A percentile compares a stretch with the other conserved stretches of the same genome.
These are phyloP conservation scores for Pelecanus crispus DNA, from an alignment of 2,113 vertebrate species.

Conservation along the genomic window DNA sequence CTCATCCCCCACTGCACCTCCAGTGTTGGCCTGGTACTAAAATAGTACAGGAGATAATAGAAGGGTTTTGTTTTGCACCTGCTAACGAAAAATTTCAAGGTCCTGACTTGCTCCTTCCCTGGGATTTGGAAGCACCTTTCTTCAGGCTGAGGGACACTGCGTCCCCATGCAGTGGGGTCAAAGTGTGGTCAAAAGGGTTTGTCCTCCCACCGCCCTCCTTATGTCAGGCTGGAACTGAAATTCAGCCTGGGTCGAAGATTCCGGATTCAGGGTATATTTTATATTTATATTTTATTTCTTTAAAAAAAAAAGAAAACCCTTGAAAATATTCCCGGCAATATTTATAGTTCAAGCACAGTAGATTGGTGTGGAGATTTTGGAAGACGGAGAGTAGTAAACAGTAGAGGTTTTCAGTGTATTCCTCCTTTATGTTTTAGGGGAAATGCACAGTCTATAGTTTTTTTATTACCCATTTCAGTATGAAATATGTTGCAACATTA, in stretches of 20 bases:
- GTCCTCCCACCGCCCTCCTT: background rate
- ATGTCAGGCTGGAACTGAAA: background rate
- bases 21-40: background rate
- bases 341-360: background rate
- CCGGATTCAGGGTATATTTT: background rate
- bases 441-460: background rate
- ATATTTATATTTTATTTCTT: background rate
- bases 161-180: background rate
- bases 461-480: conserved; percentile 37
- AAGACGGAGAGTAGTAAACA: background rate
- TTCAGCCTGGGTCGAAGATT: background rate
- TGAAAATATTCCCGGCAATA: background rate
- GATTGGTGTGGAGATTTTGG: background rate
- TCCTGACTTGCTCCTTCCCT: background rate
- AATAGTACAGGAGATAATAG: background rate
- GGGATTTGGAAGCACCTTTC: background rate
- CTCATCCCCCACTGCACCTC: background rate
- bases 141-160: background rate
- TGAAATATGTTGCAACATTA: conserved; percentile 47
- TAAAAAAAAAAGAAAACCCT: background rate
- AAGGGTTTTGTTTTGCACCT: background rate
- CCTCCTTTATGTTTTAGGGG: background rate
- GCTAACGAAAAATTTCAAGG: background rate
- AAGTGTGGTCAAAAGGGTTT: background rate
- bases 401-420: background rate